Evolutionary conservation across 92 coral and sea anemone species (phyloP).

Genomic region (Parazoanthus darwini): DNA sequence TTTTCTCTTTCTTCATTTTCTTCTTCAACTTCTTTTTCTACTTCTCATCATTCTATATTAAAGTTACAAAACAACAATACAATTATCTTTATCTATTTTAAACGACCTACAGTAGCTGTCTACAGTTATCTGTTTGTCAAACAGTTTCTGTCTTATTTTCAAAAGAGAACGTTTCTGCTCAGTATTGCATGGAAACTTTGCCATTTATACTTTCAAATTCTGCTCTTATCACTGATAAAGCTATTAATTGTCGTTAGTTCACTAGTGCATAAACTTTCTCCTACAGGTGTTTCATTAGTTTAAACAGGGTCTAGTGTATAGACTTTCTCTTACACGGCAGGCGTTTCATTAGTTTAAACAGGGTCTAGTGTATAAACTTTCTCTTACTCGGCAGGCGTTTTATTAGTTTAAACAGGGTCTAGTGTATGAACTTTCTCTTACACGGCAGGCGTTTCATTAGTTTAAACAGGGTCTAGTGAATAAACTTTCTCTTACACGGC

Average conservation of each 20-base stretch:
- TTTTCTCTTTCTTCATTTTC: conserved; percentile 8
- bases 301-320: background rate
- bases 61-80: background rate
- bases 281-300: too few species aligned
- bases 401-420: background rate
- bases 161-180: too few species aligned
- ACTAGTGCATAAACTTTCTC: background rate
- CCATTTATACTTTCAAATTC: too few species aligned
- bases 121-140: background rate
- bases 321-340: too few species aligned
- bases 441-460: too few species aligned
- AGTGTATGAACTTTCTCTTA: background rate
- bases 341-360: too few species aligned
- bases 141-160: too few species aligned
- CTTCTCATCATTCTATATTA: background rate
- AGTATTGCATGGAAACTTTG: too few species aligned
- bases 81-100: background rate
- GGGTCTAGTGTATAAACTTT: background rate
- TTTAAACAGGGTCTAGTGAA: background rate
- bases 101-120: too few species aligned
- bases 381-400: too few species aligned
- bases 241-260: background rate
- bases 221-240: too few species aligned
- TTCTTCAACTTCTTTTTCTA: background rate
- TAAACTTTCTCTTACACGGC: background rate